These are phyloP conservation scores for Schmidtea mediterranea DNA, from an alignment of 1,140 invertebrate species.

Conservation along the genomic window DNA sequence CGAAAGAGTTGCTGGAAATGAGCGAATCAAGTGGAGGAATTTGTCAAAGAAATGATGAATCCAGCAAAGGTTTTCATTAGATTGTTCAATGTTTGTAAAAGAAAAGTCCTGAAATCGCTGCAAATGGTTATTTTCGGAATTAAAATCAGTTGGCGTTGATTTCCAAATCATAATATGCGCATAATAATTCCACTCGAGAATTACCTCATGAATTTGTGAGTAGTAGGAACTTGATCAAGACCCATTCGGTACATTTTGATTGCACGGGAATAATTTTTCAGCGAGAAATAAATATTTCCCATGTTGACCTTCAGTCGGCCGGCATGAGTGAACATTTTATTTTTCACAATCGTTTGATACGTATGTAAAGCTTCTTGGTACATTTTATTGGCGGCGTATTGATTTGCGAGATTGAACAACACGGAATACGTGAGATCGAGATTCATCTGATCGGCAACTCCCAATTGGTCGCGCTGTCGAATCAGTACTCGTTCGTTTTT, in stretches of 20 bases:
- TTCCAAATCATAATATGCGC: no score
- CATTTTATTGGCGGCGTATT: slow-evolving; percentile 73
- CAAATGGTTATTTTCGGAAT: no score
- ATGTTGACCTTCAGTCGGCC: slow-evolving; percentile 81
- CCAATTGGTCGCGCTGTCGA: slow-evolving; percentile 58
- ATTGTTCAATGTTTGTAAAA: no score
- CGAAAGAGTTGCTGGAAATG: no score
- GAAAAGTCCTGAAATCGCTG: no score
- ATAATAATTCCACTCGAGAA: no score
- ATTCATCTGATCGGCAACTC: slow-evolving; percentile 56
- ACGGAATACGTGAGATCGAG: slow-evolving; percentile 79
- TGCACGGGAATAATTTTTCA: slow-evolving; percentile 71
- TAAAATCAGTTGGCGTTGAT: no score
- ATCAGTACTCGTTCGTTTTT: slow-evolving; percentile 60
- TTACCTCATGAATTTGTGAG: slow-evolving; percentile 59
- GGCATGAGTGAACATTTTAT: slow-evolving; percentile 26
- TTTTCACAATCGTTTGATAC: slow-evolving; percentile 43
- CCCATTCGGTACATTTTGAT: slow-evolving; percentile 93
- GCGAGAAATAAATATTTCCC: slow-evolving; percentile 84
- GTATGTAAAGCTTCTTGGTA: slow-evolving; percentile 77
- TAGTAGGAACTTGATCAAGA: slow-evolving; percentile 66
- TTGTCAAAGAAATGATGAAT: no score
- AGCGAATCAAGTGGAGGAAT: no score
- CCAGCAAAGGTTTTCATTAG: no score
- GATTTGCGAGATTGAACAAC: slow-evolving; percentile 65